Conservation (phyloP, 2,888 invertebrate species). For the Sphaeridia pumilis region DNA sequence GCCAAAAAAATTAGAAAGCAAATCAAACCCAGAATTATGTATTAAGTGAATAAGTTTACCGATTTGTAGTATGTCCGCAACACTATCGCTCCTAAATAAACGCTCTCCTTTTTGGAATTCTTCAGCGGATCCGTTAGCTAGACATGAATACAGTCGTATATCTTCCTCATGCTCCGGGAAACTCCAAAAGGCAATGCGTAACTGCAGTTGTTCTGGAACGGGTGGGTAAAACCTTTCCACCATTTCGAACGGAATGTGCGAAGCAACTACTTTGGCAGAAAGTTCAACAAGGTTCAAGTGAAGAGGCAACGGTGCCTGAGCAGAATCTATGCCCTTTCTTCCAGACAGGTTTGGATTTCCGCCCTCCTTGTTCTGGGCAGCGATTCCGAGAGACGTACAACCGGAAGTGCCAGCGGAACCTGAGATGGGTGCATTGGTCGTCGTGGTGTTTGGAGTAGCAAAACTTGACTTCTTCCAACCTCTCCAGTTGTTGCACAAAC, state of each 20-base stretch:
- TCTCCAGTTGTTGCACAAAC: constrained; percentile 94
- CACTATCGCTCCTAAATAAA: constrained; percentile 72
- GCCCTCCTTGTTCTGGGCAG: too few species aligned
- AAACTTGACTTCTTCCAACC: constrained; percentile 80
- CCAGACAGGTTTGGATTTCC: background rate
- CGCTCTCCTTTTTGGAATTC: constrained; percentile 92
- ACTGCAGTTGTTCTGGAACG: constrained; percentile 92
- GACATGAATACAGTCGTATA: constrained; percentile 90
- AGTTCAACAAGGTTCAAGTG: constrained; percentile 66
- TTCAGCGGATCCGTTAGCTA: constrained; percentile 95
- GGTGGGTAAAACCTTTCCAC: constrained; percentile 93
- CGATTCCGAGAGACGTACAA: background rate
- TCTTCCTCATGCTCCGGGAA: constrained; percentile 99
- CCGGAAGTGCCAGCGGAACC: background rate
- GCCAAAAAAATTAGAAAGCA: too few species aligned
- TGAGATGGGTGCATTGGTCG: background rate
- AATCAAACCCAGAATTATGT: too few species aligned
- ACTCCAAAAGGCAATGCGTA: constrained; percentile 96
- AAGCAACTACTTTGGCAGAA: constrained; percentile 86
- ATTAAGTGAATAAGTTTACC: too few species aligned
- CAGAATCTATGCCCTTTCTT: background rate
- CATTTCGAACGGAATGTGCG: constrained; percentile 92
- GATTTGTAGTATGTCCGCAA: constrained; percentile 81
- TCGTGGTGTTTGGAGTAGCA: background rate
- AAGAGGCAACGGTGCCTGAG: background rate